These are phyloP conservation scores for Pemphigus obesinymphae DNA, from an alignment of 1,140 invertebrate genomes.

Conservation along the genomic window DNA sequence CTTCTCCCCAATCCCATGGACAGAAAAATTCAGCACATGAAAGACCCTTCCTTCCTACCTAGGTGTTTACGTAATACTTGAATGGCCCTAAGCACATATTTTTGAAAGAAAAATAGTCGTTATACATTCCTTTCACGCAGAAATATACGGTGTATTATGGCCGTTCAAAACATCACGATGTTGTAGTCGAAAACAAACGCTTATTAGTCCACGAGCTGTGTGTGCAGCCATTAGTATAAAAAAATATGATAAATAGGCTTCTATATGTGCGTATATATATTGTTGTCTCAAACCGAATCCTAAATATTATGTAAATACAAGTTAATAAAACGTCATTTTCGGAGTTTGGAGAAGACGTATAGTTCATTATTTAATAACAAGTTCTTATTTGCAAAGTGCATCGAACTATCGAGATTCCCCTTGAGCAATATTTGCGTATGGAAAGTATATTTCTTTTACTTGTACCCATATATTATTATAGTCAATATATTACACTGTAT, in stretches of 20 bases:
- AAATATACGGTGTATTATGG: background rate
- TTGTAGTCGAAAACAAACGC: background rate
- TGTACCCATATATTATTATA: too few species aligned
- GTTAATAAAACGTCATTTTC: background rate
- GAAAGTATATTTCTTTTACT: slow-evolving; percentile 30
- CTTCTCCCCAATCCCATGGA: too few species aligned
- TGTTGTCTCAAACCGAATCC: background rate
- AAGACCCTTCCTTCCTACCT: too few species aligned
- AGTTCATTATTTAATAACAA: slow-evolving; percentile 9
- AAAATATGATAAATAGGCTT: too few species aligned
- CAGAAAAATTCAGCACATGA: too few species aligned
- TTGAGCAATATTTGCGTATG: background rate
- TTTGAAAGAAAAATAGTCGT: background rate
- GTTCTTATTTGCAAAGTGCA: slow-evolving; percentile 13
- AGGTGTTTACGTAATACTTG: too few species aligned
- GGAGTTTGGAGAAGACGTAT: background rate
- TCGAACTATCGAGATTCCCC: slow-evolving; percentile 31
- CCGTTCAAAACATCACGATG: background rate
- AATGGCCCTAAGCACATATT: too few species aligned
- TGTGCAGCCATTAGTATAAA: too few species aligned
- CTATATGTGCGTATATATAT: too few species aligned
- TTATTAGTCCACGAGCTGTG: too few species aligned
- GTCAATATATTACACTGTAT: background rate
- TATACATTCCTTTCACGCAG: background rate
- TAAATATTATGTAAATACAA: background rate